Percentiles rank a stretch among this genome's conserved stretches.
phyloP scores from a whole-genome alignment of 2,113 vertebrate genomes.

The Trachemys scripta region DNA sequence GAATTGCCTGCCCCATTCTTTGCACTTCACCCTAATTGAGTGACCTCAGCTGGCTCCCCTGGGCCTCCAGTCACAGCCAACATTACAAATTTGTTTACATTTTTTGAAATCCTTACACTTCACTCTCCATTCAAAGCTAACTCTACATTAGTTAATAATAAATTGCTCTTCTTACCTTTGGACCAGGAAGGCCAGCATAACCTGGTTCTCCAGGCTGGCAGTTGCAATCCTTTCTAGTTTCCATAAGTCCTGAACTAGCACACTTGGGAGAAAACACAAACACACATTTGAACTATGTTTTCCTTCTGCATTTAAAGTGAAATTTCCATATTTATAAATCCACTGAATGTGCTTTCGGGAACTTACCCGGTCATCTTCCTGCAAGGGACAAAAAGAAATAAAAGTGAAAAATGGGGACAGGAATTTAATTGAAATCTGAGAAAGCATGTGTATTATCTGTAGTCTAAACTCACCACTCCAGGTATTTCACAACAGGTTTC shows the following conservation, averaged over 20 bases:
- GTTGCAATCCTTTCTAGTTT: conserved; percentile 71
- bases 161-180: conserved; percentile 72
- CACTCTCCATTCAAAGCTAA: background rate
- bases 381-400: conserved; percentile 1
- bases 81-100: background rate
- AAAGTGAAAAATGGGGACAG: background rate
- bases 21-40: no score
- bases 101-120: background rate
- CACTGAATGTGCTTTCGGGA: background rate
- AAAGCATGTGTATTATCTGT: background rate
- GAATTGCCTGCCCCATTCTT: no score
- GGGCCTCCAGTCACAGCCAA: background rate
- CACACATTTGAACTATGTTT: background rate
- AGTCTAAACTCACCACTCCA: conserved; percentile 1
- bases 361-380: background rate
- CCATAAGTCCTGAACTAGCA: conserved; percentile 11
- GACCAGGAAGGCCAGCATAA: conserved; percentile 76
- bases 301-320: background rate
- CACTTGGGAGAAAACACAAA: background rate
- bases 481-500: conserved; percentile 35
- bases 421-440: background rate
- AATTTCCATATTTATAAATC: conserved; percentile 2
- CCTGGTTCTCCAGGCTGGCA: conserved; percentile 79
- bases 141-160: background rate
- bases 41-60: no score